Evolutionary conservation across 2,113 vertebrate species (phyloP).

Genomic region (Upupa epops): DNA sequence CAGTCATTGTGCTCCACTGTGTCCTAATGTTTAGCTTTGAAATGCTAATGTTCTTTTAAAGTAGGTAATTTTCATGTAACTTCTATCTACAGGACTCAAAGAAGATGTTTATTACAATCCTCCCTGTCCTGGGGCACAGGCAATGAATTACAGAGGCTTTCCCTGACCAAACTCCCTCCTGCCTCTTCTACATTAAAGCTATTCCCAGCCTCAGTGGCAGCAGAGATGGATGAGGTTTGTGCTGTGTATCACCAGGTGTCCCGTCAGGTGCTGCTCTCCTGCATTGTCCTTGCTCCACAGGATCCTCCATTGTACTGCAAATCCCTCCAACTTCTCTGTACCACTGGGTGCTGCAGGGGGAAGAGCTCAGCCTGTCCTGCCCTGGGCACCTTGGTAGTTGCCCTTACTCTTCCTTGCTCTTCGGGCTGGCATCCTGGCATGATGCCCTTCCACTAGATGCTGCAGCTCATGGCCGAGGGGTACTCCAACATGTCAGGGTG

Average conservation of each 20-base stretch:
- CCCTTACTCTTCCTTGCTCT: neutral
- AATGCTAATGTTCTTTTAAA: slow-evolving; percentile 66
- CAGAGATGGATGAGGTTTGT: neutral
- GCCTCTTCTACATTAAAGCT: neutral
- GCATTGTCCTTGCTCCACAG: rapidly evolving
- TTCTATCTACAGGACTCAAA: slow-evolving; percentile 55
- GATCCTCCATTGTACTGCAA: rapidly evolving
- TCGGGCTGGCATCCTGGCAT: neutral
- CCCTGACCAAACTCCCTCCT: neutral
- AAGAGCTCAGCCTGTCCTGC: neutral
- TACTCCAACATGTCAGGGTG: rapidly evolving
- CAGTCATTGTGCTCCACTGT: slow-evolving; percentile 24
- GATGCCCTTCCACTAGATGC: rapidly evolving
- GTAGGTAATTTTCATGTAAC: slow-evolving; percentile 68
- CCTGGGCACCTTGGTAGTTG: rapidly evolving
- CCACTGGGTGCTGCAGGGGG: too few relatives aligned
- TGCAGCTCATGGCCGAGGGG: rapidly evolving
- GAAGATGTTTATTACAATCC: slow-evolving; percentile 60
- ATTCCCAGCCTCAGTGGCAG: neutral
- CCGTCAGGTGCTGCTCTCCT: neutral
- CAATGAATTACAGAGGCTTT: slow-evolving; percentile 41
- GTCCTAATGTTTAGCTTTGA: slow-evolving; percentile 60
- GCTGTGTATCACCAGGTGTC: neutral
- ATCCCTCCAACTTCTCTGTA: neutral
- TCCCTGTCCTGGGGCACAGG: slow-evolving; percentile 38